Conservation (phyloP, 2,888 invertebrate species). For the Anthoptus insignis region DNA sequence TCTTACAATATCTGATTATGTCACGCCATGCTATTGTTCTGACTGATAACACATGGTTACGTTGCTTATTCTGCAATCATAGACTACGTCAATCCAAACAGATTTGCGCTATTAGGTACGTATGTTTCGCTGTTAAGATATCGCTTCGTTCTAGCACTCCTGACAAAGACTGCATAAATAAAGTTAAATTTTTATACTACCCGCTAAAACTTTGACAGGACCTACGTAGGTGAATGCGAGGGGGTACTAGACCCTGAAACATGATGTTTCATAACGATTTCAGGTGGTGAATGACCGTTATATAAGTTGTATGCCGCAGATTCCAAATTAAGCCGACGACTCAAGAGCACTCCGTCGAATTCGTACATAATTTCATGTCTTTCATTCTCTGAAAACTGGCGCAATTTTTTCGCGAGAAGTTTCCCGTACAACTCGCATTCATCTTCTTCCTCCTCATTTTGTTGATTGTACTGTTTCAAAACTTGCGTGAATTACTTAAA, state of each 20-base stretch:
- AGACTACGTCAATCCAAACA: too few species aligned
- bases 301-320: constrained; percentile 11
- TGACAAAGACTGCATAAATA: too few species aligned
- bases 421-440: constrained; percentile 37
- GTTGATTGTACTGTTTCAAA: constrained; percentile 26
- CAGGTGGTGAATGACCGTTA: constrained; percentile 20
- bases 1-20: too few species aligned
- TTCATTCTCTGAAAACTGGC: constrained; percentile 36
- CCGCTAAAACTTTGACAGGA: too few species aligned
- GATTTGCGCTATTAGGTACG: too few species aligned
- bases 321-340: constrained; percentile 16
- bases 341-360: constrained; percentile 34
- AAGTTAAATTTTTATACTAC: too few species aligned
- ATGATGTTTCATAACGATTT: constrained; percentile 24
- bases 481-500: constrained; percentile 25
- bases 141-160: too few species aligned
- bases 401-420: constrained; percentile 29
- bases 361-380: constrained; percentile 39
- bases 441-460: constrained; percentile 28
- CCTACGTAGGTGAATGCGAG: constrained; percentile 22
- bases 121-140: too few species aligned
- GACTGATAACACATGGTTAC: too few species aligned
- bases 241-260: constrained; percentile 27
- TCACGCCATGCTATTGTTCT: too few species aligned
- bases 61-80: too few species aligned